phyloP scores from a whole-genome alignment of 1,140 invertebrate species.

The Heliconius himera region DNA sequence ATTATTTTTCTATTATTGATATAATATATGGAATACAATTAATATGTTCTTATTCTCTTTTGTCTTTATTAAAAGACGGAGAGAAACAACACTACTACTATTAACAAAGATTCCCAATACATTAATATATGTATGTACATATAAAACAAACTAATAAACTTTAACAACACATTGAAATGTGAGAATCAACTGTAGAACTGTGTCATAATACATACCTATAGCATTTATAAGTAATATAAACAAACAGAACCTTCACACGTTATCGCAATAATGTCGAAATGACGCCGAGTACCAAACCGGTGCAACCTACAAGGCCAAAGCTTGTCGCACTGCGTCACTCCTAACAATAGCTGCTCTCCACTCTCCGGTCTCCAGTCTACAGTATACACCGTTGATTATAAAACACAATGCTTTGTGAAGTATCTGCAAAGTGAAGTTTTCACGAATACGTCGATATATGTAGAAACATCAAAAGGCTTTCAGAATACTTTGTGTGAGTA shows the following conservation, averaged over 20 bases:
- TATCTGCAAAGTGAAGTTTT: slow-evolving; percentile 14
- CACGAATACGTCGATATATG: not conserved
- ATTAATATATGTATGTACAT: not conserved
- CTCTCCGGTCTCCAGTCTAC: not conserved
- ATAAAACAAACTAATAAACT: not conserved
- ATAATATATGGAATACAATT: no score
- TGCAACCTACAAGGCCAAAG: slow-evolving; percentile 39
- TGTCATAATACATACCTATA: not conserved
- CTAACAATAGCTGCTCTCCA: slow-evolving; percentile 32
- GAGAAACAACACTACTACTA: no score
- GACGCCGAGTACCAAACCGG: slow-evolving; percentile 2
- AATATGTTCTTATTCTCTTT: no score
- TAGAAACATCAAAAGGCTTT: slow-evolving; percentile 6
- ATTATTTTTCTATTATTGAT: no score
- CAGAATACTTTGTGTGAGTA: not conserved
- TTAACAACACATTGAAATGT: not conserved
- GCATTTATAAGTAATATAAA: not conserved
- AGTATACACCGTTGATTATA: not conserved
- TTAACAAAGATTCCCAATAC: no score
- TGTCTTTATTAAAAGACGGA: no score
- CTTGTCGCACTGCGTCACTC: slow-evolving; percentile 41
- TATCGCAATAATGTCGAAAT: slow-evolving; percentile 8
- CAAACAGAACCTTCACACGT: slow-evolving; percentile 3
- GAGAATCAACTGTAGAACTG: not conserved
- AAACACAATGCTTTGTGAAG: slow-evolving; percentile 15